Evolutionary conservation across 2,797 vertebrate species (phyloP).

Genomic region (Sarcoramphus papa): DNA sequence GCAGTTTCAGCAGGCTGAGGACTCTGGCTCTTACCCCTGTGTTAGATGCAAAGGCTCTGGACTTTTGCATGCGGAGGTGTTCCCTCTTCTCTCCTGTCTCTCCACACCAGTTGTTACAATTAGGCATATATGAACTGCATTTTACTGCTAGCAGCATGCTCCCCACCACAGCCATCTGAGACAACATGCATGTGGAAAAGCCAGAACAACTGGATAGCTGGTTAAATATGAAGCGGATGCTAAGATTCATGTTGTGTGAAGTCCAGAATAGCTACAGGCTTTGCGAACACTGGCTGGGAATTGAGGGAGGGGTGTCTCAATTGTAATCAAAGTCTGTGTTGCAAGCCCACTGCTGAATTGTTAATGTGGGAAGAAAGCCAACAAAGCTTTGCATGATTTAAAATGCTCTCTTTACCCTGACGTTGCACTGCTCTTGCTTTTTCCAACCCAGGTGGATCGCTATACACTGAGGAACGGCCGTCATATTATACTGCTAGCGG

Average conservation of each 20-base stretch:
- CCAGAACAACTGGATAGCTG: background rate
- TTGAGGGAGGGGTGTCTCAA: background rate
- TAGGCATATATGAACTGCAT: background rate
- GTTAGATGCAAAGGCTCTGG: background rate
- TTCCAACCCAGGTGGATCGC: conserved; percentile 85
- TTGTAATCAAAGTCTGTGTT: rapidly evolving
- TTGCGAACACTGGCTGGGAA: rapidly evolving
- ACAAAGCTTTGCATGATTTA: background rate
- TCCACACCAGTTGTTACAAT: background rate
- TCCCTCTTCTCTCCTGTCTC: background rate
- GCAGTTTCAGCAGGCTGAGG: background rate
- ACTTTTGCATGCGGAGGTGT: background rate
- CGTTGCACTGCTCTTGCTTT: background rate
- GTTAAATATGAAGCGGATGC: background rate
- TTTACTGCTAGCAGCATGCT: background rate
- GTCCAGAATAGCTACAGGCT: background rate
- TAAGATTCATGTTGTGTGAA: background rate
- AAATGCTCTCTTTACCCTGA: background rate
- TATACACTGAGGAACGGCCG: conserved; percentile 85
- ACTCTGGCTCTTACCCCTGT: background rate
- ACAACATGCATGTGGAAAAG: background rate
- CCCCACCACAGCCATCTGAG: background rate
- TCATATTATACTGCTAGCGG: conserved; percentile 90
- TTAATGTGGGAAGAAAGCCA: background rate
- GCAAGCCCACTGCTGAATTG: background rate